These are phyloP conservation scores for Leptopilina myrica DNA, from an alignment of 2,888 invertebrate species.

Conservation along the genomic window DNA sequence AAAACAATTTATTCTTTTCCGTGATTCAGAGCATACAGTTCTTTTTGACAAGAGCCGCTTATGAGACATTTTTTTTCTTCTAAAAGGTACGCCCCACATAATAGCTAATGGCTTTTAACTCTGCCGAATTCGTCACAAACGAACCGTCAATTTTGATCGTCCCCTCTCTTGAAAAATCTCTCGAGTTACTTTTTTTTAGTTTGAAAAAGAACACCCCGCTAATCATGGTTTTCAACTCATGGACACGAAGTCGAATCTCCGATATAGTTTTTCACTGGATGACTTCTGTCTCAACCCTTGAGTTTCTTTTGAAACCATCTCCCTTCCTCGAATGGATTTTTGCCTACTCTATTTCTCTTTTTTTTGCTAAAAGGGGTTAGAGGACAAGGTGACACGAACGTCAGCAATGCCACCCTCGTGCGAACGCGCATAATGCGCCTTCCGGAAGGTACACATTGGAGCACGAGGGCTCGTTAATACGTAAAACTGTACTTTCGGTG, in stretches of 20 bases:
- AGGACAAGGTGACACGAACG: conserved; percentile 42
- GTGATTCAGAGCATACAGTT: conserved; percentile 5
- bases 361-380: conserved; percentile 50
- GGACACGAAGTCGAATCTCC: conserved; percentile 14
- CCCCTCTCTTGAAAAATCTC: neutral
- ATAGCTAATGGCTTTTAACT: conserved; percentile 27
- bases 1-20: conserved; percentile 24
- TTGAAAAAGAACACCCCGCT: conserved; percentile 30
- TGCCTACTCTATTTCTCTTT: conserved; percentile 40
- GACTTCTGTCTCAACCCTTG: conserved; percentile 30
- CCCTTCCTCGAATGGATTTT: neutral
- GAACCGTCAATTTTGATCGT: neutral
- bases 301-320: conserved; percentile 49
- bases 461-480: conserved; percentile 72
- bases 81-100: neutral
- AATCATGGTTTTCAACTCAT: conserved; percentile 25
- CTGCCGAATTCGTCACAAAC: conserved; percentile 10
- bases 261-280: conserved; percentile 31
- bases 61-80: conserved; percentile 7
- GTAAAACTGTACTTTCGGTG: conserved; percentile 67
- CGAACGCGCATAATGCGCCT: conserved; percentile 58
- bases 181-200: neutral
- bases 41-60: conserved; percentile 23
- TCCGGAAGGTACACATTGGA: conserved; percentile 58
- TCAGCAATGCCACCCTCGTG: conserved; percentile 53